phyloP scores from a whole-genome alignment of 1,140 invertebrate genomes.

The Samia ricini region DNA sequence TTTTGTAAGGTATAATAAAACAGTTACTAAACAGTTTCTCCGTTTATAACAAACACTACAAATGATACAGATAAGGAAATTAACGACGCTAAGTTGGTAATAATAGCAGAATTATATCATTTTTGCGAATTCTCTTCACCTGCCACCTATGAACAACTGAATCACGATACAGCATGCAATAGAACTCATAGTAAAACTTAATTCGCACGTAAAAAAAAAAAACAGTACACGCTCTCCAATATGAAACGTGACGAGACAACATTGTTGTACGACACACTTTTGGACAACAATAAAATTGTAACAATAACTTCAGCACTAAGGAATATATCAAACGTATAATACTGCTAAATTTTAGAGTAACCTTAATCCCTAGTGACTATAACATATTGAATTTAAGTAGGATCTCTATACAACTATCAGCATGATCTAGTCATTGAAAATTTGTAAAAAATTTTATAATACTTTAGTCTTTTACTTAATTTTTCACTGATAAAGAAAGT shows the following conservation, averaged over 20 bases:
- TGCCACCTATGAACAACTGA: background rate
- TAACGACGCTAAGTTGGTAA: too few relatives aligned
- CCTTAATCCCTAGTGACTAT: background rate
- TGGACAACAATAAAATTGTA: background rate
- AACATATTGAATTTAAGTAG: background rate
- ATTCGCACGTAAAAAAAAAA: slow-evolving; percentile 1
- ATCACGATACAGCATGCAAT: background rate
- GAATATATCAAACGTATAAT: background rate
- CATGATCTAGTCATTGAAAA: background rate
- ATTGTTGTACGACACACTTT: background rate
- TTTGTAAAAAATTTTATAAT: too few relatives aligned
- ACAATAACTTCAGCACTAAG: background rate
- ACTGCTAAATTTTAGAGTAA: background rate
- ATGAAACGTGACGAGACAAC: background rate
- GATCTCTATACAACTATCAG: background rate
- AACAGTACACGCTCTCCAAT: background rate
- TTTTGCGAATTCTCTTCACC: background rate
- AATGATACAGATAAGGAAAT: too few relatives aligned
- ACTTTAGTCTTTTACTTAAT: too few relatives aligned
- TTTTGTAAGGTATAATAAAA: too few relatives aligned
- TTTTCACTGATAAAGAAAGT: too few relatives aligned
- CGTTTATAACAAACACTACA: too few relatives aligned
- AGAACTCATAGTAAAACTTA: background rate
- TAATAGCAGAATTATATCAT: background rate
- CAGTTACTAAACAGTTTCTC: too few relatives aligned